phyloP scores from a whole-genome alignment of 1,140 invertebrate genomes.

The Euura lappo region DNA sequence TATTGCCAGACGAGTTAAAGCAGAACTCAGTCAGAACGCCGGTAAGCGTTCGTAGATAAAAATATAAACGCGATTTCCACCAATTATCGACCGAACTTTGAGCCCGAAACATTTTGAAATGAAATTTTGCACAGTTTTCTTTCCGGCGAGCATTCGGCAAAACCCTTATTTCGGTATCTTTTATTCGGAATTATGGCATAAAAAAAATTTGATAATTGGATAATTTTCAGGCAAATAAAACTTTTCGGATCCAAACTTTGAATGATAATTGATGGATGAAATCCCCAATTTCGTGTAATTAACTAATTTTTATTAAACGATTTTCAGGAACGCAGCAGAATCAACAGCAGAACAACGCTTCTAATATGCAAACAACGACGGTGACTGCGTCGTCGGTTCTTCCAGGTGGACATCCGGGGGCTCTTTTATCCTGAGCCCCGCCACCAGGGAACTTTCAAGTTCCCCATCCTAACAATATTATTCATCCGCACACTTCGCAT shows the following conservation, averaged over 20 bases:
- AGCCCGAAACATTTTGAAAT: not conserved
- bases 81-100: constrained; percentile 17
- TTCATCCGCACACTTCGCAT: constrained; percentile 53
- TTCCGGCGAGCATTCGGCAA: too few species aligned
- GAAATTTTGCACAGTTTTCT: not conserved
- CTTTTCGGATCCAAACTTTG: too few species aligned
- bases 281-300: too few species aligned
- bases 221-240: not conserved
- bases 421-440: constrained; percentile 61
- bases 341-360: constrained; percentile 53
- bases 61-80: not conserved
- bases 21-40: constrained; percentile 74
- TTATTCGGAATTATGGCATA: too few species aligned
- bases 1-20: constrained; percentile 80
- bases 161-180: too few species aligned
- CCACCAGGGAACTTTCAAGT: constrained; percentile 61
- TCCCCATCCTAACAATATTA: constrained; percentile 57
- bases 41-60: constrained; percentile 35
- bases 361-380: constrained; percentile 54
- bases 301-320: too few species aligned
- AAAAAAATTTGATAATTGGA: too few species aligned
- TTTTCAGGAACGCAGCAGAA: constrained; percentile 49
- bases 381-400: constrained; percentile 55
- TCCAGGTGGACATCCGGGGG: constrained; percentile 54
- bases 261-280: too few species aligned